A percentile compares a stretch with the other conserved stretches of the same genome.
phyloP scores from a whole-genome alignment of 1,140 invertebrate genomes.

The Drosophila kikkawai region DNA sequence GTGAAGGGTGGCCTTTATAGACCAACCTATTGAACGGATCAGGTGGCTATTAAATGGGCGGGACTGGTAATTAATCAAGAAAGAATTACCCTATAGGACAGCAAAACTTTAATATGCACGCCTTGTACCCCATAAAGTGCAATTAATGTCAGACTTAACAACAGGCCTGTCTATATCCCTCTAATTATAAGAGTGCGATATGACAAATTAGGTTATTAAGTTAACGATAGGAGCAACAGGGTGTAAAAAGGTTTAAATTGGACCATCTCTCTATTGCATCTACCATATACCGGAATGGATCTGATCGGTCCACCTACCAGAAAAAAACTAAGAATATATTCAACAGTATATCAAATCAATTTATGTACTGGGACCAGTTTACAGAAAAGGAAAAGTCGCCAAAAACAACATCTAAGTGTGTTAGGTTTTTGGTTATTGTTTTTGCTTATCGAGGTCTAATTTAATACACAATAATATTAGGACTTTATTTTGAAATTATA shows the following conservation, averaged over 20 bases:
- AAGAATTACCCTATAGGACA: not conserved
- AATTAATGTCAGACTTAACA: conserved; percentile 23
- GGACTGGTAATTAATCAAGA: conserved; percentile 23
- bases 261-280: too few species aligned
- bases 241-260: conserved; percentile 53
- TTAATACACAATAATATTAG: too few species aligned
- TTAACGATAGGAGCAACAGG: conserved; percentile 66
- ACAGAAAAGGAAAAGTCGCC: too few species aligned
- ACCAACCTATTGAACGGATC: not conserved
- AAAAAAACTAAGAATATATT: too few species aligned
- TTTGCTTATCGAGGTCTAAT: too few species aligned
- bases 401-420: too few species aligned
- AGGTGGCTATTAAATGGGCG: conserved; percentile 41
- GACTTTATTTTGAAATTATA: too few species aligned
- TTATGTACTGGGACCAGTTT: too few species aligned
- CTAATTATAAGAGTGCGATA: conserved; percentile 37
- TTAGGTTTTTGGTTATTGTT: too few species aligned
- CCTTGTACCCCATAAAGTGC: conserved; percentile 18
- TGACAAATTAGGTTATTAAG: conserved; percentile 58
- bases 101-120: not conserved
- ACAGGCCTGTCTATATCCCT: conserved; percentile 21
- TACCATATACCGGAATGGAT: too few species aligned
- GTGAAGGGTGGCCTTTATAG: conserved; percentile 38
- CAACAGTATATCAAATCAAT: too few species aligned
- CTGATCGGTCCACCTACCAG: too few species aligned